Evolutionary conservation across 1,140 invertebrate genomes (phyloP).

Genomic region (Cephus cinctus): DNA sequence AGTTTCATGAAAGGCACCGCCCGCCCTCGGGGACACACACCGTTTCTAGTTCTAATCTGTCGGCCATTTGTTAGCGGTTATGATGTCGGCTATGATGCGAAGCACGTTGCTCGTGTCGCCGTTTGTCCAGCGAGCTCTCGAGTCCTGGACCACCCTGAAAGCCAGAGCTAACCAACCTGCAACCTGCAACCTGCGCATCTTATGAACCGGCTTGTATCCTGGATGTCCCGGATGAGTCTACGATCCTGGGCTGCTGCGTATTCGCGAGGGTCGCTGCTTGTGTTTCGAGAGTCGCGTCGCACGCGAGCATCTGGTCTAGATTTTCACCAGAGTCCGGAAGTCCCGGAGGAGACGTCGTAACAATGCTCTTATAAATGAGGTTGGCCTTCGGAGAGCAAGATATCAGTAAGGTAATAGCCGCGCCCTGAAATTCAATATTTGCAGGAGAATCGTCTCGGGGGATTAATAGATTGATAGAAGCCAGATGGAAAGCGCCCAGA

Average conservation of each 20-base stretch:
- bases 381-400: slow-evolving; percentile 28
- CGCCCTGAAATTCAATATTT: slow-evolving; percentile 39
- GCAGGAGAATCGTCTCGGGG: slow-evolving; percentile 20
- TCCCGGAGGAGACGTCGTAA: too few relatives aligned
- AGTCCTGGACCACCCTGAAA: slow-evolving; percentile 44
- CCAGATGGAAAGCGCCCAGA: neutral
- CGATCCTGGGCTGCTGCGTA: too few relatives aligned
- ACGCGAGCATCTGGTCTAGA: too few relatives aligned
- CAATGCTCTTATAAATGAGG: slow-evolving; percentile 30
- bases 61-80: slow-evolving; percentile 49
- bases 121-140: slow-evolving; percentile 27
- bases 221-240: too few relatives aligned
- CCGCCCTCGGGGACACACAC: slow-evolving; percentile 21
- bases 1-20: slow-evolving; percentile 52
- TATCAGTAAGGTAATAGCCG: slow-evolving; percentile 34
- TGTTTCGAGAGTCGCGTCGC: too few relatives aligned
- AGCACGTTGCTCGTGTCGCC: slow-evolving; percentile 38
- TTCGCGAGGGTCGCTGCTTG: too few relatives aligned
- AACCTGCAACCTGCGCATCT: slow-evolving; percentile 18
- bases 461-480: slow-evolving; percentile 26
- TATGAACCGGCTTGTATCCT: too few relatives aligned
- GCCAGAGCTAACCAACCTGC: slow-evolving; percentile 12
- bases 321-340: too few relatives aligned
- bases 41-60: slow-evolving; percentile 51
- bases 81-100: slow-evolving; percentile 39